These are phyloP conservation scores for Lanius ludovicianus DNA, from an alignment of 2,113 vertebrate species.

Conservation along the genomic window DNA sequence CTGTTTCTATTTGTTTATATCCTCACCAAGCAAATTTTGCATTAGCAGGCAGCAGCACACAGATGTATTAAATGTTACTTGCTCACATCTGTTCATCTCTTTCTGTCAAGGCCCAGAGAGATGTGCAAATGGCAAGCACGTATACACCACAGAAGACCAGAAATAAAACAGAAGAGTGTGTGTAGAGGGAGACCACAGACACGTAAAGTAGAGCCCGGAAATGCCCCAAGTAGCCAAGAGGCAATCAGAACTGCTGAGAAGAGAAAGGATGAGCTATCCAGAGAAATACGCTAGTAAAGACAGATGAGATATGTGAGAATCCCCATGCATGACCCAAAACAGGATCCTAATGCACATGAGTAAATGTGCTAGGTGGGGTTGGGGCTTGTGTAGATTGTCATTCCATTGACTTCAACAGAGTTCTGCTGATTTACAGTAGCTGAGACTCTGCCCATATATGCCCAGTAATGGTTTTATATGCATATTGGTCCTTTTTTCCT, in stretches of 20 bases:
- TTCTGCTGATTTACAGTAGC: not conserved
- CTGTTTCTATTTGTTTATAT: not conserved
- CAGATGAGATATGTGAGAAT: not conserved
- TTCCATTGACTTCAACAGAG: not conserved
- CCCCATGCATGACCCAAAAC: not conserved
- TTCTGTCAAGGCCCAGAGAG: not conserved
- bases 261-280: not conserved
- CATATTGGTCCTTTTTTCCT: not conserved
- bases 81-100: not conserved
- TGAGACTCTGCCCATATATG: not conserved
- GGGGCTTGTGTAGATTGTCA: not conserved
- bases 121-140: not conserved
- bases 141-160: not conserved
- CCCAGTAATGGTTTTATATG: not conserved
- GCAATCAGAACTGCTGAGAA: not conserved
- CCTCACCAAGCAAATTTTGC: not conserved
- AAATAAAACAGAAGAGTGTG: not conserved
- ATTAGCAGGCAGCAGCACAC: not conserved
- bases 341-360: accelerated
- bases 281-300: not conserved
- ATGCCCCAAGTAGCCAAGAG: not conserved
- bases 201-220: not conserved
- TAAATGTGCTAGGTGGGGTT: not conserved
- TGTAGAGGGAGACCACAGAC: not conserved
- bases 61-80: not conserved